Evolutionary conservation across 2,113 vertebrate species (phyloP).

Genomic region (Puntigrus tetrazona): DNA sequence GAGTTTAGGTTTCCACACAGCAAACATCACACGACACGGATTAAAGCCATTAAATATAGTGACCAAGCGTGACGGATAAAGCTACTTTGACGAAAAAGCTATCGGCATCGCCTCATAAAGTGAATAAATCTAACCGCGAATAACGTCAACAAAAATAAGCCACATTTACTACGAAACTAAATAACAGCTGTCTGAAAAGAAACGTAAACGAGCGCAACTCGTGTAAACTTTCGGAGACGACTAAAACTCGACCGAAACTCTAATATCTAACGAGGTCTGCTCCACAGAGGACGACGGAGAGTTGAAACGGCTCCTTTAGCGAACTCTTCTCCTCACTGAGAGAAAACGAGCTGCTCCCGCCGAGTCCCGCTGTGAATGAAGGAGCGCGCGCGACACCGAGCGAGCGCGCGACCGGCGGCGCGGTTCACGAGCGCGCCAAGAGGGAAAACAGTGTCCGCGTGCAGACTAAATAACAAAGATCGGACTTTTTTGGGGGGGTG

Average conservation of each 20-base stretch:
- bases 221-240: background rate
- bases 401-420: conserved; percentile 4
- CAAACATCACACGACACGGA: background rate
- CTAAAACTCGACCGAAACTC: background rate
- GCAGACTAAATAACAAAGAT: background rate
- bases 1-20: background rate
- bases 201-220: background rate
- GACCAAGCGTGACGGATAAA: background rate
- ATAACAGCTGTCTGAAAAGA: background rate
- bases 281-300: background rate
- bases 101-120: background rate
- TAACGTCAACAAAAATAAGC: background rate
- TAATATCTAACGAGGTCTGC: background rate
- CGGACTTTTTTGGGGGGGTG: background rate
- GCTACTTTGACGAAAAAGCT: background rate
- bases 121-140: background rate
- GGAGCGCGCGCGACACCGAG: conserved; percentile 11
- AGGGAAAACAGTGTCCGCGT: background rate
- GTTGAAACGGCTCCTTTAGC: background rate
- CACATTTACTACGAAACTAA: background rate
- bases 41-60: background rate
- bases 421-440: background rate
- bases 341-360: background rate
- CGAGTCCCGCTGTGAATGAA: background rate
- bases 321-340: background rate